Conservation (phyloP, 2,797 vertebrate genomes). For the Poecilia wingei region DNA sequence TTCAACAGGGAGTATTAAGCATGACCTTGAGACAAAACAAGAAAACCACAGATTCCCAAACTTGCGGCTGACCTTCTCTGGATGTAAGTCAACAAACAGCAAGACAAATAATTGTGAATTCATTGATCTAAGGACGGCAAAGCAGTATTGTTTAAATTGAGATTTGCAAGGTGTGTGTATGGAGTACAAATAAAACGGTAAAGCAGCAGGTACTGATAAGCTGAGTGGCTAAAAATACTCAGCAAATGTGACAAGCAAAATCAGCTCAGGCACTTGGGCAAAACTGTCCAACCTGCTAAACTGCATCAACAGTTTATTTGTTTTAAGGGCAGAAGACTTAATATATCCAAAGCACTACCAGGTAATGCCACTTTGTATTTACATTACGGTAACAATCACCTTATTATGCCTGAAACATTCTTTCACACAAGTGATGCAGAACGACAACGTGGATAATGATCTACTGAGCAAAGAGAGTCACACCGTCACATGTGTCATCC, state of each 20-base stretch:
- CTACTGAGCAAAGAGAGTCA: slow-evolving; percentile 29
- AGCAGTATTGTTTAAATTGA: slow-evolving; percentile 20
- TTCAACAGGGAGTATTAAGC: slow-evolving; percentile 27
- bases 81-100: slow-evolving; percentile 22
- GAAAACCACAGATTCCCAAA: slow-evolving; percentile 13
- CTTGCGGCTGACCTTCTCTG: not conserved
- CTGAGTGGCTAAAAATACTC: not conserved
- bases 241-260: not conserved
- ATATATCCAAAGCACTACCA: slow-evolving; percentile 1
- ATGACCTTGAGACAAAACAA: slow-evolving; percentile 33
- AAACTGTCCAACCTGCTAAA: slow-evolving; percentile 11
- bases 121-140: slow-evolving; percentile 15
- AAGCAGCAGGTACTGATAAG: not conserved
- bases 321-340: not conserved
- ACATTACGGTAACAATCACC: slow-evolving; percentile 2
- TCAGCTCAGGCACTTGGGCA: not conserved
- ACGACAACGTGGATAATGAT: slow-evolving; percentile 7
- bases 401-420: slow-evolving; percentile 16
- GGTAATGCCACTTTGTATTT: slow-evolving; percentile 12
- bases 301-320: not conserved
- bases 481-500: slow-evolving; percentile 25
- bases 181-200: slow-evolving; percentile 1
- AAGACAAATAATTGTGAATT: slow-evolving; percentile 14
- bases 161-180: slow-evolving; percentile 4
- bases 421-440: slow-evolving; percentile 16